Percentiles rank a stretch among this genome's conserved stretches.
Evolutionary conservation across 2,888 invertebrate genomes (phyloP).

Genomic region (Gerris lacustris): DNA sequence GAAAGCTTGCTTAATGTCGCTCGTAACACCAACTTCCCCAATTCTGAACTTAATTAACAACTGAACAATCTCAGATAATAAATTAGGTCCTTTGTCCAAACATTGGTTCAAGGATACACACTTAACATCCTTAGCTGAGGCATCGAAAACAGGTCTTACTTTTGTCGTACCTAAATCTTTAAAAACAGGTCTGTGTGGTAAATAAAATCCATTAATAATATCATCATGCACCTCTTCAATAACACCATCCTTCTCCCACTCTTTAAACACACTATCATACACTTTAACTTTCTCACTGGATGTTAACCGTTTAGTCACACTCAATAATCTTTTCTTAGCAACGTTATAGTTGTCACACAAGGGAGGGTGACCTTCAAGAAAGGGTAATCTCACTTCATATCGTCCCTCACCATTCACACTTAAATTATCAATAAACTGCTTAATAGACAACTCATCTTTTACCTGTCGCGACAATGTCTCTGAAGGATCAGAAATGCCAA

Average conservation of each 20-base stretch:
- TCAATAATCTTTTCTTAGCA: slow-evolving; percentile 2
- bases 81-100: too few relatives aligned
- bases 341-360: slow-evolving; percentile 7
- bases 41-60: too few relatives aligned
- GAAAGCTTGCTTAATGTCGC: neutral
- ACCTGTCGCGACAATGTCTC: neutral
- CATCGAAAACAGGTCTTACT: slow-evolving; percentile 17
- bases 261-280: slow-evolving; percentile 10
- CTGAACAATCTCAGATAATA: too few relatives aligned
- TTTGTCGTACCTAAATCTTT: slow-evolving; percentile 13
- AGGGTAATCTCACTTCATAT: slow-evolving; percentile 8
- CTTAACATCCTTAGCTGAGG: too few relatives aligned
- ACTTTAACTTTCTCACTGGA: too few relatives aligned
- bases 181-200: slow-evolving; percentile 14
- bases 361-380: slow-evolving; percentile 13
- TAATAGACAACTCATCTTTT: too few relatives aligned
- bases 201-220: slow-evolving; percentile 15
- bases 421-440: too few relatives aligned
- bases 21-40: too few relatives aligned
- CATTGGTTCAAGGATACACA: too few relatives aligned
- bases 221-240: slow-evolving; percentile 10
- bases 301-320: too few relatives aligned
- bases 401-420: too few relatives aligned
- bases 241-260: slow-evolving; percentile 14
- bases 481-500: neutral